Evolutionary conservation across 2,888 invertebrate genomes (phyloP).

Genomic region (Poecilus cupreus): DNA sequence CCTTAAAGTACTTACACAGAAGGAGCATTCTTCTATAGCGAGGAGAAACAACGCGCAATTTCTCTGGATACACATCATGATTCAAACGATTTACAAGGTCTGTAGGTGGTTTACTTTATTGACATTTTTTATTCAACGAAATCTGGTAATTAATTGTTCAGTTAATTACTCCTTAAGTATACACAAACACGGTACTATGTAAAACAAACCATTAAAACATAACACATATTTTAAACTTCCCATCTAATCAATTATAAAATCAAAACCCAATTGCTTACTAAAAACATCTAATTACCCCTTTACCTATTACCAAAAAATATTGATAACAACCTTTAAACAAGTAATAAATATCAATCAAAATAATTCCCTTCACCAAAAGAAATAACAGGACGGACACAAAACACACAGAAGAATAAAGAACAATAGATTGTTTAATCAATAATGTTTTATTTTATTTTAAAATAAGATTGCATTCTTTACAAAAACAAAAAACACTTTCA

Average conservation of each 20-base stretch:
- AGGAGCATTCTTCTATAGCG: not conserved
- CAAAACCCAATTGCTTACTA: not conserved
- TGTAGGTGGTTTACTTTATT: slow-evolving; percentile 43
- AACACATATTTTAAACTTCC: too few relatives aligned
- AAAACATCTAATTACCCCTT: too few relatives aligned
- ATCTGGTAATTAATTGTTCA: slow-evolving; percentile 2
- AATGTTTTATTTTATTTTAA: slow-evolving; percentile 55
- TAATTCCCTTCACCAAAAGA: not conserved
- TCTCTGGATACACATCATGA: slow-evolving; percentile 46
- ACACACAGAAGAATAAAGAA: slow-evolving; percentile 38
- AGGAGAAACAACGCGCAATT: slow-evolving; percentile 2
- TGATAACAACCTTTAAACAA: not conserved
- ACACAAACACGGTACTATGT: not conserved
- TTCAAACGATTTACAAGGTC: slow-evolving; percentile 53
- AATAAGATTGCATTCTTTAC: slow-evolving; percentile 57
- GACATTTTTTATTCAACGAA: slow-evolving; percentile 39
- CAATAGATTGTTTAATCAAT: slow-evolving; percentile 48
- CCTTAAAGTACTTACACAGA: slow-evolving; percentile 18
- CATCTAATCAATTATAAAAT: not conserved
- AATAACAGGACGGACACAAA: slow-evolving; percentile 14
- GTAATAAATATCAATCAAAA: not conserved
- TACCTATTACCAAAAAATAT: not conserved
- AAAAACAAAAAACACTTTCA: slow-evolving; percentile 58
- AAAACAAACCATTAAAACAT: not conserved
- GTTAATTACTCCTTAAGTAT: not conserved